Base-by-base conservation (phyloP, 92 coral and sea anemone genomes). In the Actinernus sp. region DNA sequence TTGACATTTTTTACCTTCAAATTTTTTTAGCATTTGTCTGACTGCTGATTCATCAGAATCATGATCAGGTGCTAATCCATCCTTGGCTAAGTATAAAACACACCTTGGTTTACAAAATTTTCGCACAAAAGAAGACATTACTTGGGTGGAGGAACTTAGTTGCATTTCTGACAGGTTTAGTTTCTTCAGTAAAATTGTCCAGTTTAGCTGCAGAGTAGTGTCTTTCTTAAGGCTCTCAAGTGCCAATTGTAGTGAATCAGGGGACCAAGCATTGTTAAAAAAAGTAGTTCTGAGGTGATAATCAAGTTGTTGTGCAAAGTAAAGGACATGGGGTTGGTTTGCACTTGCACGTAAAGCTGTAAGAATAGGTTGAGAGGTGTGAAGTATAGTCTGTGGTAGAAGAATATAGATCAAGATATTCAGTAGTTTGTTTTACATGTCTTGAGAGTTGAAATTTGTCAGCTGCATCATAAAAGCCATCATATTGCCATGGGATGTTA, bases 391-490 rank as follows among this genome's bases (percentile, higher is more conserved):
- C 7, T 6, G 6, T 34, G 26, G 44, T 56, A 43, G 24, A 31
- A 17, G 44, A 26, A 14, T 23, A 65, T 2, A 77, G 47, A 67
- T 77, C 84, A 2, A 77, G 66, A 25, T 49, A 77, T 29, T 77
- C 77, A 5, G 68, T 23, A 10, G 79, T 69, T 46, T 79, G 86
- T 20, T 50, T 79, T 2, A 55, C 79, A 59, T 79, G 86, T 3
- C 73, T 19, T 27, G 45, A 52, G 11, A 68, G 50, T 20, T 69
- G 86, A 1, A 29, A 58, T 45, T 61, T 60, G 23, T 79, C 58
- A 24, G 78, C 85, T 36, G 26, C 26, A 26, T 69, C 59, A 41
- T 40, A 55, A 20, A 74, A 63, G 28, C 31, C 41, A 34, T 34
- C 41, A 34, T 37, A 12, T 14, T 13, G 8, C 16, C 21, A 52